A percentile compares a stretch with the other conserved stretches of the same genome.
These are phyloP conservation scores for Eupsilia transversa DNA, from an alignment of 2,888 invertebrate species.

Conservation along the genomic window DNA sequence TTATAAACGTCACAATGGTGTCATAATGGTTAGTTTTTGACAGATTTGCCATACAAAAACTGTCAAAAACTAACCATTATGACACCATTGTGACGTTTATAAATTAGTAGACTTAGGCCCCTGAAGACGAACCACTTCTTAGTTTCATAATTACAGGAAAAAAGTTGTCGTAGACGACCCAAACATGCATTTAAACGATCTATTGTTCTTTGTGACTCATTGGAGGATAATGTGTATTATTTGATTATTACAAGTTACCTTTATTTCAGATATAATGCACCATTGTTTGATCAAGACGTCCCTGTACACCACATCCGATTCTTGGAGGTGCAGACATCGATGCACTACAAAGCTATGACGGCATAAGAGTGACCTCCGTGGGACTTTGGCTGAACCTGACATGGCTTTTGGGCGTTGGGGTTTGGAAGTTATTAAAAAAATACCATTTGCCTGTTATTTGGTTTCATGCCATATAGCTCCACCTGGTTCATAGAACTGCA, in stretches of 20 bases:
- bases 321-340: constrained; percentile 6
- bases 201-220: constrained; percentile 47
- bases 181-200: constrained; percentile 19
- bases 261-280: constrained; percentile 13
- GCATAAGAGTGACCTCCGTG: not conserved
- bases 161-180: constrained; percentile 6
- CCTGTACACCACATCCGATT: constrained; percentile 19
- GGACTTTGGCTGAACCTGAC: not conserved
- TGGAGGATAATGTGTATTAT: constrained; percentile 5
- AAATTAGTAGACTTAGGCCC: too few species aligned
- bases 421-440: not conserved
- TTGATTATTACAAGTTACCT: constrained; percentile 1
- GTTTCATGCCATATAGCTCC: too few species aligned
- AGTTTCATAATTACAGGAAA: constrained; percentile 20
- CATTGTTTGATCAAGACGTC: constrained; percentile 36
- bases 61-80: too few species aligned
- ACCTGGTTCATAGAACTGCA: not conserved
- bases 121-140: not conserved
- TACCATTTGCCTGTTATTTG: too few species aligned
- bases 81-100: too few species aligned
- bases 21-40: too few species aligned
- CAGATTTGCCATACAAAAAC: too few species aligned
- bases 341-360: not conserved
- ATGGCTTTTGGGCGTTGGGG: not conserved
- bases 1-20: too few species aligned